These are phyloP conservation scores for Lates calcarifer DNA, from an alignment of 2,113 vertebrate species.

Conservation along the genomic window DNA sequence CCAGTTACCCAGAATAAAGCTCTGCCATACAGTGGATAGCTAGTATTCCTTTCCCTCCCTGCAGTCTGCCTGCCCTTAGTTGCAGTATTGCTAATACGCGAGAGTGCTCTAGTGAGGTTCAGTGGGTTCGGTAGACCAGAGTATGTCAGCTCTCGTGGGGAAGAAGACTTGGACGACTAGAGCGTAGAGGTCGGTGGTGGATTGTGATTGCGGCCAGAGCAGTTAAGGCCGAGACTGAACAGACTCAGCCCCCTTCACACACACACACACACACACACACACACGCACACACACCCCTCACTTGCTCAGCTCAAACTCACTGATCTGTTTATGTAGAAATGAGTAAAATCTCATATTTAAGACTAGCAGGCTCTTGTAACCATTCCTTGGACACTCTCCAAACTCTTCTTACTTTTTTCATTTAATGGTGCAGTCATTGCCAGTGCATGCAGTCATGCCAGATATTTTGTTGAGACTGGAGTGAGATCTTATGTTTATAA, in stretches of 20 bases:
- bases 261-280: constrained; percentile 16
- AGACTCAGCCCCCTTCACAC: constrained; percentile 40
- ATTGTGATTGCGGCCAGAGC: constrained; percentile 52
- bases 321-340: constrained; percentile 71
- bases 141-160: constrained; percentile 64
- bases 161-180: constrained; percentile 57
- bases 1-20: background rate
- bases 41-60: constrained; percentile 13
- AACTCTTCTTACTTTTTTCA: constrained; percentile 34
- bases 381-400: constrained; percentile 55
- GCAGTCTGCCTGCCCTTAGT: constrained; percentile 8
- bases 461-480: constrained; percentile 78
- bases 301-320: constrained; percentile 32
- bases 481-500: constrained; percentile 71
- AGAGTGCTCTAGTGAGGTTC: constrained; percentile 63
- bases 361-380: constrained; percentile 54
- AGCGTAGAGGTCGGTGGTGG: constrained; percentile 55
- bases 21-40: constrained; percentile 7
- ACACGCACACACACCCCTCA: background rate
- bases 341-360: constrained; percentile 66
- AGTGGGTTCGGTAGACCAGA: constrained; percentile 70
- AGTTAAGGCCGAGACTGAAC: constrained; percentile 58
- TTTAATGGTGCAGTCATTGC: constrained; percentile 64
- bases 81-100: constrained; percentile 20
- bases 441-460: constrained; percentile 54